Evolutionary conservation across 2,888 invertebrate genomes (phyloP), one percentile per base, ranked within the genome.

Genomic region (Cryptocephalus moraei): DNA sequence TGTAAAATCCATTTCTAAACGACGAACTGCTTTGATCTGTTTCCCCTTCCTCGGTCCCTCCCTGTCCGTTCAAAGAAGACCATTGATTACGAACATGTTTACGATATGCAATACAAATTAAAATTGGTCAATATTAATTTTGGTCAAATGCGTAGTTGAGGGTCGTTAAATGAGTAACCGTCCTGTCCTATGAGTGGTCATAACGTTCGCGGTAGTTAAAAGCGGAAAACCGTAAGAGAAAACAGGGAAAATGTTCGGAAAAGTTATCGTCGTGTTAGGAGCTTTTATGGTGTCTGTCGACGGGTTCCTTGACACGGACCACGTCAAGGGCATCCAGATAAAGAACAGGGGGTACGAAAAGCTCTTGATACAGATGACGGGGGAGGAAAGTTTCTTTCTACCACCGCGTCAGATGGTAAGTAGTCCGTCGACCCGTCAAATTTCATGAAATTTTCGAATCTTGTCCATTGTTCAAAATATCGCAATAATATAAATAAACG

Each of bases 51-150:
- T 22, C n/a, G 32, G 12, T 32, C 43, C 39, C 33, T 12, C 41
- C 22, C 43, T 47, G 47, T 10, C 40, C 10, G 8, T 0, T 32
- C 31, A n/a, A 45, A 49, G 48, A 52, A 47, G 49, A 52, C 50
- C 50, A 52, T 48, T 48, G 50, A 52, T 50, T 50, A 54, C 45
- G 49, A 49, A 46, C 48, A 52, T 52, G 54, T 52, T 54, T 52
- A 54, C 52, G 45, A 48, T 52, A 49, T 46, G 46, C 39, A 51
- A 49, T 47, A 47, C 47, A 47, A 49, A 22, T 22, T 22, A 22
- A 22, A 53, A 53, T 49, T 48, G 46, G 39, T 46, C 43, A 48
- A 51, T 36, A 36, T 47, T 48, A 41, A 48, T 50, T 46, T 46
- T 43, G 41, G 40, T 46, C 44, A 32, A 38, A 48, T 42, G 41